Base-by-base conservation (phyloP, 2,113 vertebrate genomes). In the Fulica atra region DNA sequence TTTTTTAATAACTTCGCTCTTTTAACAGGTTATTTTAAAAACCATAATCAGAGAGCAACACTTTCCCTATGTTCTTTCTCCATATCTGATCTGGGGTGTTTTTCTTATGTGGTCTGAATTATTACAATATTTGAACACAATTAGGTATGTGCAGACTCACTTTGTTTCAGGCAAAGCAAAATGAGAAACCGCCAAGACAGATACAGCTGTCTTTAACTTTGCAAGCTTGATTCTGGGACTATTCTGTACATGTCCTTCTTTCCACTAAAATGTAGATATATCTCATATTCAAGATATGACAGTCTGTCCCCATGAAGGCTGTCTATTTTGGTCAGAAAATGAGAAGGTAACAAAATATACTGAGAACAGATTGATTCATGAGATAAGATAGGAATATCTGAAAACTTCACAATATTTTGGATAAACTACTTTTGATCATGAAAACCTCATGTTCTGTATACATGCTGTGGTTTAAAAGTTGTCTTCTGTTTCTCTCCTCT, bases 1-100 rank as follows among this genome's bases (percentile, higher is more conserved):
- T 96, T 95, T 82, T 89, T 86, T 72, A 92, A 56, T 86, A 97
- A 93, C 86, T 91, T 94, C 31, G 38, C 85, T 89, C 31, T 94
- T 93, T 76, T 70, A 54, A 84, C 51, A 71, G 69, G 64, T 90
- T 84, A 80, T 95, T 90, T 76, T 28, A 33, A 86, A 97, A 96
- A 78, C 42, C 8, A 20, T 23, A 74, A 66, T 61, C 68, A 63
- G 46, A 80, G 46, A 91, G 82, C 12, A 76, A 85, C 23, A 60
- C 25, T 60, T 74, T 46, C 84, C 29, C 13, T 56, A 6, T 63
- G 42, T 68, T 77, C 42, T 44, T 73, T 81, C 12, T 74, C 24
- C 23, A 11, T n/a, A 92, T 71, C 28, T 66, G 59, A 80, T 46
- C 44, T 31, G 26, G 4, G 11, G 16, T 50, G 44, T 33, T 88